Percentiles rank a stretch among this genome's conserved stretches.
Evolutionary conservation across 2,113 vertebrate genomes (phyloP).

Genomic region (Podocnemis expansa): DNA sequence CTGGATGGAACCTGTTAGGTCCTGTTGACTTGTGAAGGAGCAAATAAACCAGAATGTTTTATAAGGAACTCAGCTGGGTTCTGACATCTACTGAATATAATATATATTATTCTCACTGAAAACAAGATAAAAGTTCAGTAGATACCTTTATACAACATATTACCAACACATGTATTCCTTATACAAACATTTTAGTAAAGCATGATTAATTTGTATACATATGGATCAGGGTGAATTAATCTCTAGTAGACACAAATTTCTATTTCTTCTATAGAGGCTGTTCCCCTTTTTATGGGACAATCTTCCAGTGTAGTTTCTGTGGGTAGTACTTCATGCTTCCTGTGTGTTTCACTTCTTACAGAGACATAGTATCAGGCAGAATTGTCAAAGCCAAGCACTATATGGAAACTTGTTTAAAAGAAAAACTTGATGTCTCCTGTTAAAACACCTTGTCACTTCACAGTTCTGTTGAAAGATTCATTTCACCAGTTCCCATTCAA

Average conservation of each 20-base stretch:
- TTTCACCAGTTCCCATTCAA: background rate
- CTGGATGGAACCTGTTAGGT: background rate
- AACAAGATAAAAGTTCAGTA: background rate
- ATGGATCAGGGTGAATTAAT: background rate
- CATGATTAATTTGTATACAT: background rate
- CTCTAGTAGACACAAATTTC: too few relatives aligned
- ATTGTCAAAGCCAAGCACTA: background rate
- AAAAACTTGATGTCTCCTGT: background rate
- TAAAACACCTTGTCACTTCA: background rate
- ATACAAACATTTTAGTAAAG: background rate
- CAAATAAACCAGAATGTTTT: background rate
- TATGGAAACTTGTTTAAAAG: background rate
- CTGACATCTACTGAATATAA: background rate
- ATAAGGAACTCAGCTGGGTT: background rate
- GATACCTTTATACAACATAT: background rate
- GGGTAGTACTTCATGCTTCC: background rate
- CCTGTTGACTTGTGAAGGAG: background rate
- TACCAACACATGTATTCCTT: background rate
- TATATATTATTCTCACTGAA: background rate
- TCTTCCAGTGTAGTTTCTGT: background rate
- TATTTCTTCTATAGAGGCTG: too few relatives aligned
- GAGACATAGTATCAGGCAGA: slow-evolving; percentile 1
- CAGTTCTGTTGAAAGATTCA: too few relatives aligned
- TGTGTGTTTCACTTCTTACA: background rate
- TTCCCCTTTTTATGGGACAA: background rate